Evolutionary conservation across 2,113 vertebrate species (phyloP).

Genomic region (Scomber scombrus): DNA sequence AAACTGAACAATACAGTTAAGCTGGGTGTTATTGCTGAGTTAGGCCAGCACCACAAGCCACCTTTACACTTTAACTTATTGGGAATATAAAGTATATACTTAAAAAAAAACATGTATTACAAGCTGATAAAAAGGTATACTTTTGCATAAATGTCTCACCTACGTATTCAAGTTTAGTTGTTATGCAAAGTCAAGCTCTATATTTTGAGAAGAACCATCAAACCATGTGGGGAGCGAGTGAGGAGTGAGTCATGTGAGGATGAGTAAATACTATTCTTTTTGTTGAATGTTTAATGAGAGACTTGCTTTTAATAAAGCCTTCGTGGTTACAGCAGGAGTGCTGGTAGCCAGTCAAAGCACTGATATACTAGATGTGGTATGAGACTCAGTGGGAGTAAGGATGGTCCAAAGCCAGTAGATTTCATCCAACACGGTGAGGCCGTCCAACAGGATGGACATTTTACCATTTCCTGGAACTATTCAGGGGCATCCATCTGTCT

Average conservation of each 20-base stretch:
- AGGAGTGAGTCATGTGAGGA: not conserved
- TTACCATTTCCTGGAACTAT: conserved; percentile 71
- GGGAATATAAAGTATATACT: too few relatives aligned
- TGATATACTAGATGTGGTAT: conserved; percentile 13
- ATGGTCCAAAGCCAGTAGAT: conserved; percentile 57
- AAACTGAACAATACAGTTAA: too few relatives aligned
- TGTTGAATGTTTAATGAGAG: not conserved
- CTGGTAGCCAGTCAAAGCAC: conserved; percentile 26
- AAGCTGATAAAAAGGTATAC: too few relatives aligned
- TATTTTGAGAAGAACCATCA: not conserved
- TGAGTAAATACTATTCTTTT: not conserved
- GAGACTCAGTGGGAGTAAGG: conserved; percentile 58
- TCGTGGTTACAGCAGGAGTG: conserved; percentile 39
- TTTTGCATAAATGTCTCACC: too few relatives aligned
- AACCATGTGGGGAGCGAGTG: not conserved
- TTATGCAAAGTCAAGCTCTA: too few relatives aligned
- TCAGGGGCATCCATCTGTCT: conserved; percentile 68
- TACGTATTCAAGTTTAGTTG: too few relatives aligned
- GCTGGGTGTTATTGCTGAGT: too few relatives aligned
- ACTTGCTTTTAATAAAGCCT: conserved; percentile 4
- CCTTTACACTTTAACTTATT: too few relatives aligned
- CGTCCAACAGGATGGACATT: conserved; percentile 68
- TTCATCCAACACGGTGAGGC: conserved; percentile 43
- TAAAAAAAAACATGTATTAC: too few relatives aligned
- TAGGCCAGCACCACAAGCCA: too few relatives aligned